These are phyloP conservation scores for Lysiphlebus fabarum DNA, from an alignment of 1,140 invertebrate genomes.

Conservation along the genomic window DNA sequence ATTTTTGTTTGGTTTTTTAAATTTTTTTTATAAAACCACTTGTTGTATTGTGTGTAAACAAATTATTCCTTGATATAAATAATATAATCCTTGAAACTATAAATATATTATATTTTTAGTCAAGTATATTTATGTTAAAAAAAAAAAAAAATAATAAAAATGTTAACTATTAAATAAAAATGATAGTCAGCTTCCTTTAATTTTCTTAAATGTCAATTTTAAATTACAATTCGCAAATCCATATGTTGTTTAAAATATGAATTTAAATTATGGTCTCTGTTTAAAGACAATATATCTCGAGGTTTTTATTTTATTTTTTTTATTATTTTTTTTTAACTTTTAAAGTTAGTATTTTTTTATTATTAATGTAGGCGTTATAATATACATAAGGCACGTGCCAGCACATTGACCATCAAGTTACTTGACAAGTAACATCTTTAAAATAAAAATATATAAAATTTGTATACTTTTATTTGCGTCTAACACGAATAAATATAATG, in stretches of 20 bases:
- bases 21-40: slow-evolving; percentile 25
- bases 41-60: too few relatives aligned
- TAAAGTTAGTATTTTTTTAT: slow-evolving; percentile 24
- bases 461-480: slow-evolving; percentile 34
- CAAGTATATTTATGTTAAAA: too few relatives aligned
- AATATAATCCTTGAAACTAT: too few relatives aligned
- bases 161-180: slow-evolving; percentile 30
- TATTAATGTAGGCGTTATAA: slow-evolving; percentile 46
- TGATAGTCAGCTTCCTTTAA: slow-evolving; percentile 45
- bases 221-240: slow-evolving; percentile 49
- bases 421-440: slow-evolving; percentile 23
- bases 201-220: slow-evolving; percentile 41
- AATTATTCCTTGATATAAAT: too few relatives aligned
- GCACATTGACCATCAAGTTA: slow-evolving; percentile 24
- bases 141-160: too few relatives aligned
- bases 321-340: slow-evolving; percentile 8
- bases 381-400: slow-evolving; percentile 42
- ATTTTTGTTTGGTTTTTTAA: slow-evolving; percentile 14
- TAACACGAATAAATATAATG: slow-evolving; percentile 29
- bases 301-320: slow-evolving; percentile 4
- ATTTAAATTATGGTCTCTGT: neutral
- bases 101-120: too few relatives aligned
- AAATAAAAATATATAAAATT: slow-evolving; percentile 19
- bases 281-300: too few relatives aligned
- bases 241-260: slow-evolving; percentile 33